These are phyloP conservation scores for Epinotia nisella DNA, from an alignment of 2,888 invertebrate species.

Conservation along the genomic window DNA sequence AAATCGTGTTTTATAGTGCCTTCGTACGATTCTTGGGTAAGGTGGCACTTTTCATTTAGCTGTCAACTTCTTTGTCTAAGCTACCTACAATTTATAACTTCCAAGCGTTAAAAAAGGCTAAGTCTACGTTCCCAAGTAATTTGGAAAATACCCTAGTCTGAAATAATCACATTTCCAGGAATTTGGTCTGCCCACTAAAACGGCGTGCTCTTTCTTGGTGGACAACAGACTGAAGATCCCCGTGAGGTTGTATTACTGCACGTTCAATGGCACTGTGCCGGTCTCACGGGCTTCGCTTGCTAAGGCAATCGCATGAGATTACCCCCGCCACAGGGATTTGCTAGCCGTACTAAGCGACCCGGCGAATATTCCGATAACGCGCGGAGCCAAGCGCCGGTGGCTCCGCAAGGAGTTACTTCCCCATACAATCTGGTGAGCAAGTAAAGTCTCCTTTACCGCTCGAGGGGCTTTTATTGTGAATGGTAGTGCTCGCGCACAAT, in stretches of 20 bases:
- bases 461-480: conserved; percentile 19
- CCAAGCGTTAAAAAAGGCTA: too few species aligned
- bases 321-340: conserved; percentile 41
- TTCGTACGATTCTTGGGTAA: too few species aligned
- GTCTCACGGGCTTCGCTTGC: conserved; percentile 40
- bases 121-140: too few species aligned
- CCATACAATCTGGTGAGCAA: conserved; percentile 8
- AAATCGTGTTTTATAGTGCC: too few species aligned
- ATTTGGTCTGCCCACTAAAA: background rate
- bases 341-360: conserved; percentile 36
- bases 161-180: too few species aligned
- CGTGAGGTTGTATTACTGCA: conserved; percentile 16
- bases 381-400: conserved; percentile 15
- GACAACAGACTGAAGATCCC: background rate
- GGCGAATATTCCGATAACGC: conserved; percentile 34
- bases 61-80: too few species aligned
- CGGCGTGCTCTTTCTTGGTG: background rate
- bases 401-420: conserved; percentile 24
- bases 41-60: too few species aligned
- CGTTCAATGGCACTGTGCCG: background rate
- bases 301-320: conserved; percentile 42
- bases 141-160: too few species aligned
- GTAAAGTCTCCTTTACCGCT: conserved; percentile 15
- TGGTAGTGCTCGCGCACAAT: conserved; percentile 5
- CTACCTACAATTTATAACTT: too few species aligned